Conservation (phyloP, 1,140 invertebrate species). For the Ostrea edulis region DNA sequence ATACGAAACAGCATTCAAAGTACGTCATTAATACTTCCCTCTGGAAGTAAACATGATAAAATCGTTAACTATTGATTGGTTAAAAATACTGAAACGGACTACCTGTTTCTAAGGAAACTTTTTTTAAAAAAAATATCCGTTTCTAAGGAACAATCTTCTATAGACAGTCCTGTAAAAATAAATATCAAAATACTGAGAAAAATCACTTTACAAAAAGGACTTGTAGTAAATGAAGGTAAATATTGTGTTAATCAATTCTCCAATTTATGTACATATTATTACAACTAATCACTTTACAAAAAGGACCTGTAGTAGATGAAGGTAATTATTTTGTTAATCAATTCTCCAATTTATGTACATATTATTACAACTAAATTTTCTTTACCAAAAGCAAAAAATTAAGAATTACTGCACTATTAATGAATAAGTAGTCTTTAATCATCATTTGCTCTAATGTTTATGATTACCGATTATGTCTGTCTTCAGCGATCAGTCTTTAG, state of each 20-base stretch:
- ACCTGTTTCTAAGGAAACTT: conserved; percentile 29
- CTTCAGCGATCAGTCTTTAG: too few relatives aligned
- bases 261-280: too few relatives aligned
- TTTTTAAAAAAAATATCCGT: not conserved
- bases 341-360: not conserved
- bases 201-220: not conserved
- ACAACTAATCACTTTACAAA: not conserved
- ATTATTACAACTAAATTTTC: too few relatives aligned
- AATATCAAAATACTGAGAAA: not conserved
- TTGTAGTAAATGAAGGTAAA: not conserved
- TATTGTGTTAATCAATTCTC: not conserved
- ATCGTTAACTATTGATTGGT: not conserved
- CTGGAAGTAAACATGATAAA: not conserved
- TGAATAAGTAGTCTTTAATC: too few relatives aligned
- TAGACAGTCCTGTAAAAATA: not conserved
- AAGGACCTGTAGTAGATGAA: not conserved
- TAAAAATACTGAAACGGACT: not conserved
- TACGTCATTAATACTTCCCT: not conserved
- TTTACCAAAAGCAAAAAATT: not conserved
- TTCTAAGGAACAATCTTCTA: not conserved
- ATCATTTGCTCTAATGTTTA: too few relatives aligned
- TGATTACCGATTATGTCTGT: too few relatives aligned
- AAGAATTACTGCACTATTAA: too few relatives aligned
- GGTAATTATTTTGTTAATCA: not conserved
- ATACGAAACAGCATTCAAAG: not conserved